Evolutionary conservation across 2,797 vertebrate genomes (phyloP), one percentile per base, ranked within the genome.

Genomic region (Xenopus petersii): DNA sequence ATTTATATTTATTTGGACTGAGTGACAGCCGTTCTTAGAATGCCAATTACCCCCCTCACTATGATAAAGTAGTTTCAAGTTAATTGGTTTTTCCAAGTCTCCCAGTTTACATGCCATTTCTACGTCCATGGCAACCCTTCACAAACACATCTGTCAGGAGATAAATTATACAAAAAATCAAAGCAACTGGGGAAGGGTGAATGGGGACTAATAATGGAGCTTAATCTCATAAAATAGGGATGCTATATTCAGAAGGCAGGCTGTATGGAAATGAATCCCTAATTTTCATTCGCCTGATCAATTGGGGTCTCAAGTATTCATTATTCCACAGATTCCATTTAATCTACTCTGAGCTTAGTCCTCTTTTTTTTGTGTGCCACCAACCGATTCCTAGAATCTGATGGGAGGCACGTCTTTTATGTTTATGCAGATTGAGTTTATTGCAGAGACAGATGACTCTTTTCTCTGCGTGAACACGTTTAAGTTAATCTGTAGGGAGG

Each of bases 131-230:
- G 66, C 54, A 79, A 79, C 76, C 48, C 65, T 26, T 65, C 46
- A 30, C 75, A 73, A 79, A 74, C 71, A 79, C 76, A 79, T 79
- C 76, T 79, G 76, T 70, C 76, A 60, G 62, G 60, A 62, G 65
- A 63, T 70, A 70, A 73, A 74, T 74, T 79, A 79, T 70, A 70
- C 46, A 36, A 30, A 30, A 64, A 64, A 74, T 79, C 66, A 74
- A 74, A 74, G 76, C 26, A 51, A 58, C 13, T 56, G 64, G 17
- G 9, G 54, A 58, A 60, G 68, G 76, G 63, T 70, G 73, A 73
- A 74, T 79, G 71, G 42, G 65, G 30, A 49, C 54, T 70, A 79
- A 65, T 74, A 79, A 74, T 70, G 71, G 67, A 54, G 56, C 70
- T 70, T 79, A 79, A 79, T 74, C 66, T 79, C 65, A 66, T 73